Conservation (phyloP, 1,140 invertebrate genomes). For the Elysia chlorotica region DNA sequence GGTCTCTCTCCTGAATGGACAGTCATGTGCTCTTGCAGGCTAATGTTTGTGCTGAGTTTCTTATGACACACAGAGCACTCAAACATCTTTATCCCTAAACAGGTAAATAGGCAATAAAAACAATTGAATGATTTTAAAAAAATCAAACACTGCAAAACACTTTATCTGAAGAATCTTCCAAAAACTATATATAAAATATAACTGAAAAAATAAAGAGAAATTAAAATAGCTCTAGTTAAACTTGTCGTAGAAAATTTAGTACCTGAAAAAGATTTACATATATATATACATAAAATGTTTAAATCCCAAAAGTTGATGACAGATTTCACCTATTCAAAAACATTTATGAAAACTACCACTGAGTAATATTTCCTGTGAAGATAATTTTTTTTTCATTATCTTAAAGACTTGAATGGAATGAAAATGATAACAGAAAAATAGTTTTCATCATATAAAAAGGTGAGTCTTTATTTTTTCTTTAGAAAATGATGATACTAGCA, state of each 20-base stretch:
- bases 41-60: conserved; percentile 52
- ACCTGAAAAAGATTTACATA: background rate
- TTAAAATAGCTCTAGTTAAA: background rate
- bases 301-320: background rate
- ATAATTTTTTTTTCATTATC: too few species aligned
- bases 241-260: background rate
- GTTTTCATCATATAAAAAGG: too few species aligned
- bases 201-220: background rate
- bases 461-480: too few species aligned
- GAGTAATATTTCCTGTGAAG: background rate
- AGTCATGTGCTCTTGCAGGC: conserved; percentile 52
- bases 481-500: too few species aligned
- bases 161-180: too few species aligned
- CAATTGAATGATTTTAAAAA: background rate
- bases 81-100: conserved; percentile 56
- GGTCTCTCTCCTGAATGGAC: conserved; percentile 47
- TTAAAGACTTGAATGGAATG: too few species aligned
- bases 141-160: too few species aligned
- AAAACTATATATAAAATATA: background rate
- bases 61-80: conserved; percentile 50
- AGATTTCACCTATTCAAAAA: background rate
- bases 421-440: too few species aligned
- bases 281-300: background rate
- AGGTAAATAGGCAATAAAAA: background rate
- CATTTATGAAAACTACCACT: too few species aligned